These are phyloP conservation scores for Euwallacea fornicatus DNA, from an alignment of 1,140 invertebrate genomes.

Conservation along the genomic window DNA sequence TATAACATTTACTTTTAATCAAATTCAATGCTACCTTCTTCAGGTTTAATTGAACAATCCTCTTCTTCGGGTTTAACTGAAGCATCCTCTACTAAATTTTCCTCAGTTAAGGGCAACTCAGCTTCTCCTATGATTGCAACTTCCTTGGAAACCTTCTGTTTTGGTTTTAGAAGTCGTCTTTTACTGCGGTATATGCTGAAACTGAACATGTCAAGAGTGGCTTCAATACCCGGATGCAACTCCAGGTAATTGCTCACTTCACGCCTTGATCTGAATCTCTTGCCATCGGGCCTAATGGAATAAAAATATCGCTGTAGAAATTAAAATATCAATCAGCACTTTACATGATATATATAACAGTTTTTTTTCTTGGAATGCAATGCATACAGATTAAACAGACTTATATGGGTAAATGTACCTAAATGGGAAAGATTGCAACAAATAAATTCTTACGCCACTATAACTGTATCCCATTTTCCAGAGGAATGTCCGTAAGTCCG, in stretches of 20 bases:
- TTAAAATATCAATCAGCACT: neutral
- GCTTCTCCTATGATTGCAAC: neutral
- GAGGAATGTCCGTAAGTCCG: constrained; percentile 66
- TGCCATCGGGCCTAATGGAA: constrained; percentile 60
- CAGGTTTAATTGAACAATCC: neutral
- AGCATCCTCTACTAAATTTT: neutral
- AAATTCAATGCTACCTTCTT: too few species aligned
- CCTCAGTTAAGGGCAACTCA: neutral
- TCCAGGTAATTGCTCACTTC: constrained; percentile 63
- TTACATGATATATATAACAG: neutral
- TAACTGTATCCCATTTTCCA: constrained; percentile 79
- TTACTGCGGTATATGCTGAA: constrained; percentile 60
- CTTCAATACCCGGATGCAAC: constrained; percentile 54
- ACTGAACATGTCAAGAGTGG: constrained; percentile 60
- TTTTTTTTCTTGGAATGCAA: too few species aligned
- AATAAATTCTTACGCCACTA: constrained; percentile 60
- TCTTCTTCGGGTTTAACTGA: neutral
- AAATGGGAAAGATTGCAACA: neutral
- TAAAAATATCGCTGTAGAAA: constrained; percentile 8
- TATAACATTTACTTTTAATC: too few species aligned
- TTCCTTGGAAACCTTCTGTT: neutral
- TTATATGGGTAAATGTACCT: neutral
- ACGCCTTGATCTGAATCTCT: constrained; percentile 62
- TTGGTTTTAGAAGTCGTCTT: neutral
- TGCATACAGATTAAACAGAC: neutral